Evolutionary conservation across 2,797 vertebrate genomes (phyloP).

Genomic region (Neosalanx taihuensis): DNA sequence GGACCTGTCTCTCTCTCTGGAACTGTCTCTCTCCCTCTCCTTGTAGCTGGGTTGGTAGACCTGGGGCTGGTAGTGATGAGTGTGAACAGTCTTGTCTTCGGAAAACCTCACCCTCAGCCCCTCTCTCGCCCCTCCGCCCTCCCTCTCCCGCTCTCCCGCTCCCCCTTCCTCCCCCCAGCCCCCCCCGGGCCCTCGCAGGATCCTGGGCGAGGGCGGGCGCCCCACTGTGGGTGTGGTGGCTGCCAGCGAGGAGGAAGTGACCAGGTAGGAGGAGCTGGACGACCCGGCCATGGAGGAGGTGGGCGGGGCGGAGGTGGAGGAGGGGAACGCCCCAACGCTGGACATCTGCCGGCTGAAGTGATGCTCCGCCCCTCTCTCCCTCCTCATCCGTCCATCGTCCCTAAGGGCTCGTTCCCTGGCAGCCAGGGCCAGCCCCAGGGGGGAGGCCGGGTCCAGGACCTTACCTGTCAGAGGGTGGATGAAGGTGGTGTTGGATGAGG

Average conservation of each 20-base stretch:
- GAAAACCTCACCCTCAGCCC: conserved; percentile 77
- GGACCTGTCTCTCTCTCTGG: conserved; percentile 41
- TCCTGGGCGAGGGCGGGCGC: conserved; percentile 73
- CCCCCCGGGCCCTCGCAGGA: conserved; percentile 65
- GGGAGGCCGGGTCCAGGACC: conserved; percentile 87
- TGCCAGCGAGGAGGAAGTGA: conserved; percentile 77
- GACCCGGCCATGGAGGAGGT: conserved; percentile 63
- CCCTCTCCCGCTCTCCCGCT: conserved; percentile 69
- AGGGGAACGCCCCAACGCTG: conserved; percentile 63
- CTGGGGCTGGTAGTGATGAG: conserved; percentile 75
- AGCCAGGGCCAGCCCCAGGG: conserved; percentile 85
- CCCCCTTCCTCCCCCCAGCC: conserved; percentile 66
- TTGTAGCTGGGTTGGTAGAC: conserved; percentile 71
- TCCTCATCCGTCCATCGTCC: conserved; percentile 74
- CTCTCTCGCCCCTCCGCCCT: conserved; percentile 67
- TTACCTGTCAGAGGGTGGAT: conserved; percentile 91
- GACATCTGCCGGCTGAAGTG: conserved; percentile 75
- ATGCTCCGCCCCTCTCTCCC: conserved; percentile 65
- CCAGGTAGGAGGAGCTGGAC: conserved; percentile 74
- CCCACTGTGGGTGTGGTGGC: conserved; percentile 71
- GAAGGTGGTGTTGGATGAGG: conserved; percentile 72
- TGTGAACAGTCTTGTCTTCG: conserved; percentile 77
- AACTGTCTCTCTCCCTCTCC: conserved; percentile 52
- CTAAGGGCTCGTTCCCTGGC: conserved; percentile 87
- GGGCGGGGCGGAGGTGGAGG: conserved; percentile 61